Evolutionary conservation across 2,888 invertebrate species (phyloP), one percentile per base, ranked within the genome.

Genomic region (Caenorhabditis sp.): DNA sequence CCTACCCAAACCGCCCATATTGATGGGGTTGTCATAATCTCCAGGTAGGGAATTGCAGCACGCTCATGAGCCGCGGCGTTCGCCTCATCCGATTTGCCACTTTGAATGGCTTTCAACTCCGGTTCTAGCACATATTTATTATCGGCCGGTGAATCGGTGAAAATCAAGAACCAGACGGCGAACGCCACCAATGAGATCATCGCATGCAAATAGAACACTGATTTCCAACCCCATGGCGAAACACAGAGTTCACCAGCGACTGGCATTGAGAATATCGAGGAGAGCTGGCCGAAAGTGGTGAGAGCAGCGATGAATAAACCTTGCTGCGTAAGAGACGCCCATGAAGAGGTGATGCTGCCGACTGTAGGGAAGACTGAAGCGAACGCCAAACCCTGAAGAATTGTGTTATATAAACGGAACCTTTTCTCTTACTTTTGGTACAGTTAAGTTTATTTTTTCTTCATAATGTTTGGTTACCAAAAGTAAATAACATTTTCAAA

Each of bases 1-100:
- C 86, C 85, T 17, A 86, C 79, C 72, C 86, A 81, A 27, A 87
- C 81, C 1, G 82, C 87, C 87, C 87, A 87, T 58, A 87, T 81
- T 3, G 84, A 81, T 8, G 81, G 83, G 26, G 86, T 85, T 10
- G 78, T 69, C 38, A 83, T 56, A 49, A 87, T 83, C 21, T 80
- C 80, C 26, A 77, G 63, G 61, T 85, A 85, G 3, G 87, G 87
- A 10, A 84, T 83, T 60, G 63, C 27, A 4, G 5, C 52, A 8
- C 59, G 17, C 21, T 59, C 53, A 8, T 36, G 21, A 7, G 57
- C 26, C 17, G 10, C 21, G 21, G 21, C 14, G 17, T 54, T 56
- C 25, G 53, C 50, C n/a, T 23, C 59, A 10, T 14, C 21, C 12
- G 71, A 70, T 36, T 78, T 79, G 8, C 76, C 77, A 36, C 60